Percentiles rank a stretch among this genome's conserved stretches.
Conservation (phyloP, 2,888 invertebrate species). For the Eugnorisma glareosa region DNA sequence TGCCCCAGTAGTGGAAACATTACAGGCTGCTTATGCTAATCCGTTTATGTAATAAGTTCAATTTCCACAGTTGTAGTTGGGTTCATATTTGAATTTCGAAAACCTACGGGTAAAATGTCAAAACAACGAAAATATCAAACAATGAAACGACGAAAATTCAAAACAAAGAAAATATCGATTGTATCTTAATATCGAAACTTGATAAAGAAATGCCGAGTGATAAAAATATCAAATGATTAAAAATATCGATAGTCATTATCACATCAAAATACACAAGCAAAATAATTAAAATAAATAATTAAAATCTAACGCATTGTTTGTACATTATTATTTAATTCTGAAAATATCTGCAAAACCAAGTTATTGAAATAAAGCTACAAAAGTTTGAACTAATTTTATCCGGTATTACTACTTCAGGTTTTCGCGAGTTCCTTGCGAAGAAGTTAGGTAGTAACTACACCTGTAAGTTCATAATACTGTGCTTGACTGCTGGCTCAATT, state of each 20-base stretch:
- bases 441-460: constrained; percentile 37
- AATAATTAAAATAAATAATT: not conserved
- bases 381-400: constrained; percentile 37
- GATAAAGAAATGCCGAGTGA: too few species aligned
- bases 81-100: too few species aligned
- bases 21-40: not conserved
- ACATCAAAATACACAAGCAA: not conserved
- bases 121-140: too few species aligned
- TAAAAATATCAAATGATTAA: too few species aligned
- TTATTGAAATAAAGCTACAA: constrained; percentile 31
- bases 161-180: too few species aligned
- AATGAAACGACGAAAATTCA: too few species aligned
- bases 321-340: not conserved
- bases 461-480: constrained; percentile 42
- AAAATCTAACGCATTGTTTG: not conserved
- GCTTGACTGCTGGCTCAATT: constrained; percentile 48
- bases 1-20: not conserved
- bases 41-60: not conserved
- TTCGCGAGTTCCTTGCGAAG: constrained; percentile 14
- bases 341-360: constrained; percentile 3
- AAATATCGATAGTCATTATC: too few species aligned
- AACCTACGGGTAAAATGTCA: too few species aligned
- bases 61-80: not conserved
- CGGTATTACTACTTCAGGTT: constrained; percentile 13
- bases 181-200: too few species aligned